These are phyloP conservation scores for Trogon surrucura DNA, from an alignment of 2,113 vertebrate genomes.

Conservation along the genomic window DNA sequence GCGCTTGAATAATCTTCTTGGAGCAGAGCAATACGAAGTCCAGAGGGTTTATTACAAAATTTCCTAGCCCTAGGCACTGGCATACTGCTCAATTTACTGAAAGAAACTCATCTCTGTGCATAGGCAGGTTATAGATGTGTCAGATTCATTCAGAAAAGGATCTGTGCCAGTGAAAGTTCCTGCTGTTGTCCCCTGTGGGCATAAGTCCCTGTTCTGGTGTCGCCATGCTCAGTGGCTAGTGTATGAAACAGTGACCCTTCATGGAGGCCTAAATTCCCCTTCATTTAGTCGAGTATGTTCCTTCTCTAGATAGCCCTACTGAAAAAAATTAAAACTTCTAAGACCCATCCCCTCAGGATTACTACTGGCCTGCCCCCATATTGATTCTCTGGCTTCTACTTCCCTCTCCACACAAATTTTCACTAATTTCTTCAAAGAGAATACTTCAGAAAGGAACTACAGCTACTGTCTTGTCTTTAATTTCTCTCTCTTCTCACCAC, in stretches of 20 bases:
- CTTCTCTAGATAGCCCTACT: not conserved
- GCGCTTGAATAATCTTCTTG: not conserved
- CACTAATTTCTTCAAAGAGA: not conserved
- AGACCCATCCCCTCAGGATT: not conserved
- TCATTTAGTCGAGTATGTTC: not conserved
- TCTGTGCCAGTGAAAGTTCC: not conserved
- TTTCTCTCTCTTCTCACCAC: not conserved
- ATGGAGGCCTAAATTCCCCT: not conserved
- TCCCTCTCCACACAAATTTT: not conserved
- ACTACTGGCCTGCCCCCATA: not conserved
- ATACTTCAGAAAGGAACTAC: not conserved
- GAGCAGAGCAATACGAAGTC: not conserved
- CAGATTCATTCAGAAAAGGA: not conserved
- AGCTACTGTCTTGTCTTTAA: not conserved
- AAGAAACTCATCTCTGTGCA: not conserved
- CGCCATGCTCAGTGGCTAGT: not conserved
- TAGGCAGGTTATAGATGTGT: not conserved
- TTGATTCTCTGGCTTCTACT: not conserved
- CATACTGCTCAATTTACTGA: not conserved
- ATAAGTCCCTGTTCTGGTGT: not conserved
- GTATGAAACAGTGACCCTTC: accelerated
- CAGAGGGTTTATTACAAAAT: not conserved
- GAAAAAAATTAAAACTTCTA: not conserved
- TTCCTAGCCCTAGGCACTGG: not conserved
- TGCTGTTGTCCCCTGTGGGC: not conserved